phyloP scores from a whole-genome alignment of 2,797 vertebrate species.

The Tarsius wallacei region DNA sequence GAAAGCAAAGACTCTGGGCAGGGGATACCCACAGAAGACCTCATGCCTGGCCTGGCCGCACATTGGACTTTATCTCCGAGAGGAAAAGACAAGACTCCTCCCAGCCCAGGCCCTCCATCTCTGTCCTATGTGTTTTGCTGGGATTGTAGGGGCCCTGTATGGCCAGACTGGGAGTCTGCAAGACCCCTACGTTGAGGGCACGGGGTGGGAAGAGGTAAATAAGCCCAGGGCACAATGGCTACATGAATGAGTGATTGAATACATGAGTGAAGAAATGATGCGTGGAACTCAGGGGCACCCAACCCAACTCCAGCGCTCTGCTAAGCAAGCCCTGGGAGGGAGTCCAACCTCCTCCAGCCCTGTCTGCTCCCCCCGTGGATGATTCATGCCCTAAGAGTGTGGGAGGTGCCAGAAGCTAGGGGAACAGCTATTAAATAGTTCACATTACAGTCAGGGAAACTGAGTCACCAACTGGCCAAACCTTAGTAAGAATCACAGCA shows the following conservation, averaged over 20 bases:
- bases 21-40: too few species aligned
- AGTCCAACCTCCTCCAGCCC: background rate
- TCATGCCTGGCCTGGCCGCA: background rate
- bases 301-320: background rate
- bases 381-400: background rate
- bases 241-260: too few species aligned
- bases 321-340: background rate
- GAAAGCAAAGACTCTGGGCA: background rate
- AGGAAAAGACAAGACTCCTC: background rate
- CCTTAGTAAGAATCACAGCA: accelerated
- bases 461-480: background rate
- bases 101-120: accelerated
- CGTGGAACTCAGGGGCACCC: background rate
- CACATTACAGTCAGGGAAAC: background rate
- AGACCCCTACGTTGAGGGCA: too few species aligned
- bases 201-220: background rate
- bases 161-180: background rate
- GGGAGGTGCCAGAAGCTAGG: background rate
- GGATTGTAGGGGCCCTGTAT: background rate
- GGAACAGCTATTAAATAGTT: background rate
- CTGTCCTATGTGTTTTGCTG: background rate
- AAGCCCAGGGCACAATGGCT: background rate
- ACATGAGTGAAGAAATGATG: background rate
- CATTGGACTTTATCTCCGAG: background rate
- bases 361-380: too few species aligned